Evolutionary conservation across 2,888 invertebrate species (phyloP), one percentile per base, ranked within the genome.

Genomic region (Pyrochroa serraticornis): DNA sequence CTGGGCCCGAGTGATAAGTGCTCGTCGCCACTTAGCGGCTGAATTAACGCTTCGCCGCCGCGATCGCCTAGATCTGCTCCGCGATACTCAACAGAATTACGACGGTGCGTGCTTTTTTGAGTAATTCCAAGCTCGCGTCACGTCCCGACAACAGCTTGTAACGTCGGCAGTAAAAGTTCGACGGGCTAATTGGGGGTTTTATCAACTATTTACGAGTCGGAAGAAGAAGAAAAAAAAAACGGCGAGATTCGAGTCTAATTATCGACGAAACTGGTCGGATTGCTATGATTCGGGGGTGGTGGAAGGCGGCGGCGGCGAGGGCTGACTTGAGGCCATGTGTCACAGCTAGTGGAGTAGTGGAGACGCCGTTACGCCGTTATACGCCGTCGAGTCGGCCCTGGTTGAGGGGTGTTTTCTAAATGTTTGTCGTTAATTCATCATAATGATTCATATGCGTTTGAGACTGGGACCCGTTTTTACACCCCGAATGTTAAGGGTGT

Each of bases 401-500:
- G 63, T 64, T 69, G 74, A 76, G 78, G 78, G 78, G 77, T 77
- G 77, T 79, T 79, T 79, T 79, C 77, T 78, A 77, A 79, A 79
- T 77, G 79, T 78, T 79, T 77, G 79, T 79, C 78, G 79, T 78
- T 79, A 79, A 79, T 79, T 79, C 79, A 79, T 79, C 79, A 79
- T 78, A 78, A 79, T 79, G 79, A 79, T 79, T 79, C 79, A 79
- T 79, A 79, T 77, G 77, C 78, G 78, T 79, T 79, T 74, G 77
- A 77, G 78, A 76, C 77, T 72, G 77, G 77, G 76, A 77, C 75
- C 74, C 77, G 77, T 77, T 79, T 77, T 79, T 77, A 77, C 76
- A 77, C 77, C 75, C 76, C 74, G 76, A 78, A 78, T 77, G 76
- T 77, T 77, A 76, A 77, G 77, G 78, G 78, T 77, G 79, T 79